Conservation (phyloP, 2,888 invertebrate species). For the Leptura quadrifasciata region DNA sequence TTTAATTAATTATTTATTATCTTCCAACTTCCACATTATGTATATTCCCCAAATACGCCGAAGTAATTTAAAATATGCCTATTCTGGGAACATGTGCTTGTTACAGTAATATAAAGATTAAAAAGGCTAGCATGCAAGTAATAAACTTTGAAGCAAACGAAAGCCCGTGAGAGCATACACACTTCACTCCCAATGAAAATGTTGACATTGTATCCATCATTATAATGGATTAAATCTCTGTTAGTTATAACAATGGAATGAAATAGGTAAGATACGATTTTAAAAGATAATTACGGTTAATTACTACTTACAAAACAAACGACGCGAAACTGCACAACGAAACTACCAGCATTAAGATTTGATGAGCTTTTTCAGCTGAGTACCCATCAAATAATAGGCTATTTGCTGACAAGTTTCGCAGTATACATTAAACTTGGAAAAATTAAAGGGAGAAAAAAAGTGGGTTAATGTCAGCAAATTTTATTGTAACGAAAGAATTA, state of each 20-base stretch:
- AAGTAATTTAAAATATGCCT: too few relatives aligned
- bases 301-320: neutral
- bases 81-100: too few relatives aligned
- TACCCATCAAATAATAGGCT: neutral
- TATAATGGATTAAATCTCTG: neutral
- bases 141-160: neutral
- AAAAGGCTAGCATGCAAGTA: too few relatives aligned
- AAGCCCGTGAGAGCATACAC: neutral
- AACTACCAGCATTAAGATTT: slow-evolving; percentile 10
- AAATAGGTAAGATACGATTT: neutral
- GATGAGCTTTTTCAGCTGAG: neutral
- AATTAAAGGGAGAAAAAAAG: neutral
- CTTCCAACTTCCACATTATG: too few relatives aligned
- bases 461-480: neutral
- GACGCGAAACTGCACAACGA: neutral
- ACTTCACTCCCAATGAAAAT: neutral
- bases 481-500: too few relatives aligned
- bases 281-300: neutral
- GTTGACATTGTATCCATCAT: neutral
- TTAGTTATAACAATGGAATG: neutral
- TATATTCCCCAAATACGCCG: too few relatives aligned
- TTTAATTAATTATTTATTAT: too few relatives aligned
- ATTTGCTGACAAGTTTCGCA: neutral
- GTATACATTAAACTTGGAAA: neutral
- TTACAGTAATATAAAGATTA: too few relatives aligned